Percentiles rank a stretch among this genome's conserved stretches.
phyloP scores from a whole-genome alignment of 2,797 vertebrate genomes.

The Crocodylus rhombifer region DNA sequence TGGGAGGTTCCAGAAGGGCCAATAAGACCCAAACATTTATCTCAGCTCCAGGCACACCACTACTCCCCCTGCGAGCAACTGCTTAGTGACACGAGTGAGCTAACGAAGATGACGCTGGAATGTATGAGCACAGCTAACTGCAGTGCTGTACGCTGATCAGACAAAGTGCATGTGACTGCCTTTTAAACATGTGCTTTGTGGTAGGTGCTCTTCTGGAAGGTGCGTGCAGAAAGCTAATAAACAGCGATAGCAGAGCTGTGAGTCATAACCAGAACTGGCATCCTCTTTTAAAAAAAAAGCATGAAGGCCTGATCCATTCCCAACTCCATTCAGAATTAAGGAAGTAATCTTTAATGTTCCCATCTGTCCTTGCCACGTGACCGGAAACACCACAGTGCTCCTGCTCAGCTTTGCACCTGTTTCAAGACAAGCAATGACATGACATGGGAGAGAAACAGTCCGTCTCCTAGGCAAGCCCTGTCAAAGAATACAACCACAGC shows the following conservation, averaged over 20 bases:
- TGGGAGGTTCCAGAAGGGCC: not conserved
- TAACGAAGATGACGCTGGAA: not conserved
- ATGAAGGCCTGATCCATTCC: not conserved
- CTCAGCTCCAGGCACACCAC: not conserved
- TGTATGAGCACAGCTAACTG: not conserved
- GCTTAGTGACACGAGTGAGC: not conserved
- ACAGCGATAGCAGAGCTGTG: not conserved
- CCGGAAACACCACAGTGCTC: not conserved
- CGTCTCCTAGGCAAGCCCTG: not conserved
- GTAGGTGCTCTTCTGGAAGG: not conserved
- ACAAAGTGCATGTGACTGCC: not conserved
- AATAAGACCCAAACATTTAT: not conserved
- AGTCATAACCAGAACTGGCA: not conserved
- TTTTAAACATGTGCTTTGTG: rapidly evolving
- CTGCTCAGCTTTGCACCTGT: not conserved
- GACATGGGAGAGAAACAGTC: not conserved
- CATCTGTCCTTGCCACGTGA: not conserved
- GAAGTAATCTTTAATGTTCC: not conserved
- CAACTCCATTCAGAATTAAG: not conserved
- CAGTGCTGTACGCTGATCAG: rapidly evolving
- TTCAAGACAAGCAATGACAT: not conserved
- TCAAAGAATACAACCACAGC: not conserved
- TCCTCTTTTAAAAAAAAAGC: not conserved
- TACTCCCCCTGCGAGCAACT: not conserved
- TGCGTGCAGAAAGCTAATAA: not conserved